Conservation (phyloP, 1,140 invertebrate genomes). For the Caenorhabditis inopinata region DNA sequence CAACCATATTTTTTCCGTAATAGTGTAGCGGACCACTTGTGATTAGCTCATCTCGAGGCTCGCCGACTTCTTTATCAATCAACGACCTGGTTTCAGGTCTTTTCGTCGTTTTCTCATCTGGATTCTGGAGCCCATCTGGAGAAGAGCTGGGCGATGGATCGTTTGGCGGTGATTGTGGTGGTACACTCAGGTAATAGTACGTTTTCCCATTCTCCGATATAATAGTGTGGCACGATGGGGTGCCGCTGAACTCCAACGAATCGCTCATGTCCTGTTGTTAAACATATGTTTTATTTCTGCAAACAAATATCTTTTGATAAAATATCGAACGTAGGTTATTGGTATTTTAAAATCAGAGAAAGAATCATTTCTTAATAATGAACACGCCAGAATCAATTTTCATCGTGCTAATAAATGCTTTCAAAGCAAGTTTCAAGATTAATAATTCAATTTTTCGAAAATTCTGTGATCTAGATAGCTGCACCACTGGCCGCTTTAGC, state of each 20-base stretch:
- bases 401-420: background rate
- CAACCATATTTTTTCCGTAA: background rate
- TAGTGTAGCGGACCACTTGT: background rate
- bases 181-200: background rate
- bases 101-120: background rate
- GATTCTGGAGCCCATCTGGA: background rate
- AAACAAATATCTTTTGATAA: too few relatives aligned
- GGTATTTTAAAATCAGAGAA: too few relatives aligned
- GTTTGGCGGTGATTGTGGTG: background rate
- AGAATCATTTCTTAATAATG: background rate
- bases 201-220: background rate
- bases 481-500: background rate
- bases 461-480: background rate
- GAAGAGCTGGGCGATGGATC: background rate
- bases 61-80: background rate
- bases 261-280: background rate
- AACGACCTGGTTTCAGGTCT: background rate
- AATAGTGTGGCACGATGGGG: background rate
- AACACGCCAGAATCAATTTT: background rate
- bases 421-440: background rate
- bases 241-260: background rate
- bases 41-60: too few relatives aligned
- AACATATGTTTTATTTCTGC: too few relatives aligned
- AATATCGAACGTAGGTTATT: too few relatives aligned
- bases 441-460: background rate